Evolutionary conservation across 2,888 invertebrate species (phyloP), one percentile per base, ranked within the genome.

Genomic region (Melolontha melolontha): DNA sequence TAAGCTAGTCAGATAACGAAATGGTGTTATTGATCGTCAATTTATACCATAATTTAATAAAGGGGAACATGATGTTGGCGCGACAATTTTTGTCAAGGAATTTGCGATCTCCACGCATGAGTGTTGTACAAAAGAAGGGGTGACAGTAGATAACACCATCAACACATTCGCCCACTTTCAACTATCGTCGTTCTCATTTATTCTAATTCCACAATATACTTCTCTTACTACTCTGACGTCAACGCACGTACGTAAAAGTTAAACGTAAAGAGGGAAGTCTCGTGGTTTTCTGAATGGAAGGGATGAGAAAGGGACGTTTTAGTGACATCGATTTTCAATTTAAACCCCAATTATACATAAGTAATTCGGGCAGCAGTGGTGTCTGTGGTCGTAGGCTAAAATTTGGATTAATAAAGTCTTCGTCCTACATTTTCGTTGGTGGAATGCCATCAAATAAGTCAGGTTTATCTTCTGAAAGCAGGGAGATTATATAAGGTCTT

Each of bases 291-390:
- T 49, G 34, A 62, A 62, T 62, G 49, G 47, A 47, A 64, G 27
- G 44, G 41, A 22, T 14, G 44, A 64, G 51, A 17, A 64, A 44
- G 64, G 52, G 64, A 42, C 17, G 39, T 41, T 51, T 64, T 41
- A 40, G 16, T 50, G 52, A 22, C 64, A 64, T 64, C 64, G 64
- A 64, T 64, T 64, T 54, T 64, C 64, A 54, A 64, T 64, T 64
- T 41, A 42, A 64, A 42, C 54, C 64, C 54, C 52, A 64, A 64
- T 64, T 64, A 64, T 52, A 64, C 54, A 64, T 64, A 64, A 64
- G 64, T 52, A 64, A 64, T 64, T 64, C 54, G 52, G 52, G 54
- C 47, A 39, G 41, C 22, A 62, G 47, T 47, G 47, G 49, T 42
- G 34, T 49, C 34, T 62, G 59, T 17, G 59, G 59, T 17, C 34